Conservation (phyloP, 2,113 vertebrate genomes). For the Brachirus orientalis region DNA sequence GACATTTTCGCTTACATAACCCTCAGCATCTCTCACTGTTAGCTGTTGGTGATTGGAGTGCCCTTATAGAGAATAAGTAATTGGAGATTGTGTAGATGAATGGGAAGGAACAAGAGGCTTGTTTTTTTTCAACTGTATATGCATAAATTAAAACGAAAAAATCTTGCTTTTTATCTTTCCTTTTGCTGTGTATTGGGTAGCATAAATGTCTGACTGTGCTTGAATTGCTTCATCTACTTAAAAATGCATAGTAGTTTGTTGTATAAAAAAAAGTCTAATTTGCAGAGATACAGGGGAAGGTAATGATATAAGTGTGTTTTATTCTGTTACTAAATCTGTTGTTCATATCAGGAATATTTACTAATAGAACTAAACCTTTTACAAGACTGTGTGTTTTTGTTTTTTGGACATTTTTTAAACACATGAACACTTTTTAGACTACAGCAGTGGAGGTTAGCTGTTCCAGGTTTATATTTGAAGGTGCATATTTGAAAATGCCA, state of each 20-base stretch:
- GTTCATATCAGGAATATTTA: background rate
- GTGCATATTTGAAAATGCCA: constrained; percentile 1
- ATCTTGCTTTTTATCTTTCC: background rate
- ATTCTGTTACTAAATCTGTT: too few species aligned
- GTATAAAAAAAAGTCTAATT: too few species aligned
- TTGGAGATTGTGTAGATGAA: constrained; percentile 34
- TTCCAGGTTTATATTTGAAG: constrained; percentile 41
- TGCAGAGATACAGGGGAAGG: too few species aligned
- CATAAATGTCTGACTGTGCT: too few species aligned
- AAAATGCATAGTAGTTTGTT: too few species aligned
- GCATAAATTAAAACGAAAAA: constrained; percentile 22
- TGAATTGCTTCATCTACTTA: too few species aligned
- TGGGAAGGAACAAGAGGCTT: constrained; percentile 43
- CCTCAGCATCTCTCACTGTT: constrained; percentile 1
- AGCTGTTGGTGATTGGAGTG: too few species aligned
- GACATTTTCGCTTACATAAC: constrained; percentile 45
- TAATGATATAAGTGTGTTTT: too few species aligned
- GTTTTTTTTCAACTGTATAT: constrained; percentile 25
- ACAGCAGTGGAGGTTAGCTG: background rate
- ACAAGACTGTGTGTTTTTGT: too few species aligned
- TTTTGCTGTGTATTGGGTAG: background rate
- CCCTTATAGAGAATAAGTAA: constrained; percentile 16
- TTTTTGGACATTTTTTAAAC: too few species aligned
- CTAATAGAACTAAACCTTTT: too few species aligned
- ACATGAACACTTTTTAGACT: too few species aligned